Evolutionary conservation across 2,113 vertebrate genomes (phyloP).

Genomic region (Stegastes partitus): DNA sequence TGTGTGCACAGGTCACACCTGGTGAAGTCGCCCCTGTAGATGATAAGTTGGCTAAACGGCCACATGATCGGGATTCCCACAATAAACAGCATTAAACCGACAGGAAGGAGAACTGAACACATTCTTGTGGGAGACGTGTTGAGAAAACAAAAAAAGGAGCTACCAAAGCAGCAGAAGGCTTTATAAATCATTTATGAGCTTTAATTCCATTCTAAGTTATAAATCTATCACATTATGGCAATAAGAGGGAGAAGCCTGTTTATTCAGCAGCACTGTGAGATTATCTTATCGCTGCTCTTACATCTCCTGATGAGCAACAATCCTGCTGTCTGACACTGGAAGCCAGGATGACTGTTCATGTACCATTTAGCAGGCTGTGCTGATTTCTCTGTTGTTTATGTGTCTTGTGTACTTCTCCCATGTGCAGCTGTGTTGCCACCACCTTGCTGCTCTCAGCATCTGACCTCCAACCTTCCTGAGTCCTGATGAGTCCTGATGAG

Average conservation of each 20-base stretch:
- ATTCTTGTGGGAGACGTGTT: slow-evolving; percentile 5
- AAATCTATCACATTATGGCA: slow-evolving; percentile 55
- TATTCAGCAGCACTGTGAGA: slow-evolving; percentile 43
- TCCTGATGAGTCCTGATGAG: slow-evolving; percentile 3
- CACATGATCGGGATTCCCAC: neutral
- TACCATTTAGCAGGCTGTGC: neutral
- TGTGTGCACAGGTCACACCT: neutral
- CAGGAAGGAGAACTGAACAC: neutral
- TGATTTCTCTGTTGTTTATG: slow-evolving; percentile 17
- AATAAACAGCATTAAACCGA: slow-evolving; percentile 32
- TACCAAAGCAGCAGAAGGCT: slow-evolving; percentile 19
- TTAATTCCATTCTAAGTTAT: slow-evolving; percentile 48
- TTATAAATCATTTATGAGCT: slow-evolving; percentile 50
- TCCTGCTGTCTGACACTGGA: slow-evolving; percentile 6
- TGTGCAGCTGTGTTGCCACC: slow-evolving; percentile 6
- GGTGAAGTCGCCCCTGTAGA: neutral
- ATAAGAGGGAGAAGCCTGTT: slow-evolving; percentile 30
- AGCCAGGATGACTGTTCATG: no score
- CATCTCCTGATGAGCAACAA: slow-evolving; percentile 30
- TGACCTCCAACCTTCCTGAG: neutral
- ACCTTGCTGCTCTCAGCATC: neutral
- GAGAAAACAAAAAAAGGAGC: slow-evolving; percentile 5
- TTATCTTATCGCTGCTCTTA: slow-evolving; percentile 20
- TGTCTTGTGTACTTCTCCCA: neutral
- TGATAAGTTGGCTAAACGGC: neutral